Percentiles rank a stretch among this genome's conserved stretches.
Evolutionary conservation across 2,113 vertebrate genomes (phyloP).

Genomic region (Plotosus lineatus): DNA sequence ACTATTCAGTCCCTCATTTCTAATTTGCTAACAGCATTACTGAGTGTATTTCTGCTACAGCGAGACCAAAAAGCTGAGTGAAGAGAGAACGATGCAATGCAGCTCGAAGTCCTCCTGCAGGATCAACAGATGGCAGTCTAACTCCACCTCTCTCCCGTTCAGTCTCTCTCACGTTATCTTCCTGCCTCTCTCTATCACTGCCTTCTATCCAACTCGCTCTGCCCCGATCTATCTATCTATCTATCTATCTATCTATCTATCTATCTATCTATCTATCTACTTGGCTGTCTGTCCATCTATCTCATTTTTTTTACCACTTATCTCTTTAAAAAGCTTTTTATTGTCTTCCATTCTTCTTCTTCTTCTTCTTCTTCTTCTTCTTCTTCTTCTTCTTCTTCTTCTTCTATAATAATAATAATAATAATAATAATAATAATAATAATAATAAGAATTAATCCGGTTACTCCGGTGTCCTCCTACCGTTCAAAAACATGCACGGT

Average conservation of each 20-base stretch:
- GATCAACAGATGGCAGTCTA: conserved; percentile 79
- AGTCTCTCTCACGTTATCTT: conserved; percentile 35
- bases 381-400: too few species aligned
- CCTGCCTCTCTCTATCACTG: conserved; percentile 16
- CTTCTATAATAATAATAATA: too few species aligned
- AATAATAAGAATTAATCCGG: too few species aligned
- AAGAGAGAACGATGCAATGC: neutral
- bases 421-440: too few species aligned
- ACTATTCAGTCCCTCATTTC: neutral
- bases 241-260: neutral
- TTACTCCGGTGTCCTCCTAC: too few species aligned
- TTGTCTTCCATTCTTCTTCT: neutral
- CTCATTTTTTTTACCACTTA: too few species aligned
- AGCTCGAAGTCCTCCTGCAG: conserved; percentile 5
- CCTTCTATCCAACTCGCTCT: conserved; percentile 43
- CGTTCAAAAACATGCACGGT: too few species aligned
- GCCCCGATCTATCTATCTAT: conserved; percentile 22
- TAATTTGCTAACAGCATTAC: conserved; percentile 9
- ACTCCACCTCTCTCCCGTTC: conserved; percentile 37
- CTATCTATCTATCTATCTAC: conserved; percentile 5
- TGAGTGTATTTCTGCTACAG: neutral
- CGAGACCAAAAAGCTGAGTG: neutral
- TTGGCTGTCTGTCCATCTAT: conserved; percentile 8
- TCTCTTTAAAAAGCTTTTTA: too few species aligned
- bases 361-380: too few species aligned